Evolutionary conservation across 1,140 invertebrate genomes (phyloP), one percentile per base, ranked within the genome.

Genomic region (Prorops nasuta): DNA sequence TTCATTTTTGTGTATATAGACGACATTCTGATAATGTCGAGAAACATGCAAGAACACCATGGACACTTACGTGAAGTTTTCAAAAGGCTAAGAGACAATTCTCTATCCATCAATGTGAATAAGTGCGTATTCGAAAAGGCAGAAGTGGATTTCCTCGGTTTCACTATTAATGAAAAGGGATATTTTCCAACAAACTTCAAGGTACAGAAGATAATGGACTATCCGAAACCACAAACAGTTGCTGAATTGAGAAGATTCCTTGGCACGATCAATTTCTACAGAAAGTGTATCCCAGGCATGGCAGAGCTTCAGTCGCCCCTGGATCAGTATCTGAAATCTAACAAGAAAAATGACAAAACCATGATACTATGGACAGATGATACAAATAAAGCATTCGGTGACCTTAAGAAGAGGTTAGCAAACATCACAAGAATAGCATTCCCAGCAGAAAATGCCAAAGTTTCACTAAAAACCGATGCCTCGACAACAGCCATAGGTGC

Each of bases 231-330:
- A 12, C 1, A 3, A 10, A 39, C 34, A 2, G 22, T 47, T 3
- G 4, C 2, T 15, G 22, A 31, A 10, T 3, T 47, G 1, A 4
- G 18, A 3, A 15, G 36, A 4, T 47, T 47, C 19, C 8, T 45
- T 1, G 66, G 65, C 1, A 41, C 69, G 21, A 38, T 71, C 0
- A 67, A 71, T 45, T 67, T 57, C 44, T 76, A 66, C 28, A 32
- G 55, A 3, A 9, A 54, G 19, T 10, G 4, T 1, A 36, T 45
- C 7, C 44, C 44, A 2, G n/a, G 44, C 12, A 58, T 62, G 7
- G 62, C 69, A 1, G 22, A 54, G 15, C 31, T 56, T 6, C 66
- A 66, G 57, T 48, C 48, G 10, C 45, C 34, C 12, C 44, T 66
- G n/a, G n/a, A n/a, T n/a, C n/a, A n/a, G n/a, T n/a, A n/a, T n/a